phyloP scores from a whole-genome alignment of 2,113 vertebrate species.

The Tachuris rubrigastra region DNA sequence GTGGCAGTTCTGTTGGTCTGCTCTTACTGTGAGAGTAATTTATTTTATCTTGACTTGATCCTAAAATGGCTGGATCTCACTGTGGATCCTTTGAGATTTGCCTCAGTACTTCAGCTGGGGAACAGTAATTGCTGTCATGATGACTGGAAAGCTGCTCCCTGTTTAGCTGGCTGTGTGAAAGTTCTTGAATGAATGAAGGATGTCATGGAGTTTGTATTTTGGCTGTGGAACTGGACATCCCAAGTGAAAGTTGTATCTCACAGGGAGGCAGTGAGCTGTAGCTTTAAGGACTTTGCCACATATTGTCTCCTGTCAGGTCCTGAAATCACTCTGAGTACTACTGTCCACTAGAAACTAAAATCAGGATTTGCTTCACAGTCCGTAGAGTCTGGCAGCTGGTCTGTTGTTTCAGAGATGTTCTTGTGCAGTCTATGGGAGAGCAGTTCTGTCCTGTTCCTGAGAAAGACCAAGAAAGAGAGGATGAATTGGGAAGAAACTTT shows the following conservation, averaged over 20 bases:
- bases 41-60: neutral
- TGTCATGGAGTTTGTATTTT: fast-evolving
- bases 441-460: neutral
- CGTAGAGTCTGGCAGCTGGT: neutral
- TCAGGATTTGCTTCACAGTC: neutral
- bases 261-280: neutral
- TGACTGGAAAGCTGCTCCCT: neutral
- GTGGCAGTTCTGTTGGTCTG: neutral
- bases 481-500: neutral
- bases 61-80: neutral
- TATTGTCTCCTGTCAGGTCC: neutral
- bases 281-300: neutral
- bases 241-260: fast-evolving
- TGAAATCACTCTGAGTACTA: fast-evolving
- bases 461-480: neutral
- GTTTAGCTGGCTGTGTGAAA: neutral
- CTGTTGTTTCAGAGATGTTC: neutral
- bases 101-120: neutral
- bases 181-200: neutral
- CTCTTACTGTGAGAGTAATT: neutral
- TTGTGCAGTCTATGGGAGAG: neutral
- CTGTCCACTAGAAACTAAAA: neutral
- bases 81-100: neutral
- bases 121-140: neutral
- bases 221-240: neutral